phyloP scores from a whole-genome alignment of 35 echinoderm and acorn worm species.

The Nesometra sesokonis region DNA sequence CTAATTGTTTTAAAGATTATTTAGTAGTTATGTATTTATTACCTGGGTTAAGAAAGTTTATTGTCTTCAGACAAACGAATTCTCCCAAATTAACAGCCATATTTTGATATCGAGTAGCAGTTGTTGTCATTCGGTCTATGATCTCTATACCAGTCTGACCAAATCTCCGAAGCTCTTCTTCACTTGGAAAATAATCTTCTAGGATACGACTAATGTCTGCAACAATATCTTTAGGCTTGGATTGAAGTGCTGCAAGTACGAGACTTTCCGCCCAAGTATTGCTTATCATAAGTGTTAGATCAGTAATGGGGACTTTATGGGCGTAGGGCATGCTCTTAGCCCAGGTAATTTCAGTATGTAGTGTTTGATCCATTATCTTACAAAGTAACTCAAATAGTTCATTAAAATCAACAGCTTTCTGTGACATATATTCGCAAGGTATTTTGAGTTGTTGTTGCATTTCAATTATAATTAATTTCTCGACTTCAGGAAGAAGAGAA shows the following conservation, averaged over 20 bases:
- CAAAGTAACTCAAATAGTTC: constrained; percentile 85
- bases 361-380: constrained; percentile 71
- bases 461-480: constrained; percentile 62
- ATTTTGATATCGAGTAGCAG: constrained; percentile 47
- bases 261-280: constrained; percentile 64
- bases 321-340: constrained; percentile 60
- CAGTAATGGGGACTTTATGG: constrained; percentile 38
- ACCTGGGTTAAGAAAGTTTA: constrained; percentile 94
- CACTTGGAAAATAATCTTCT: constrained; percentile 70
- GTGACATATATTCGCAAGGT: constrained; percentile 21
- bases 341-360: constrained; percentile 74
- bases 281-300: constrained; percentile 53
- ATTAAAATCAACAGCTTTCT: constrained; percentile 27
- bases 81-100: constrained; percentile 75
- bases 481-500: constrained; percentile 76
- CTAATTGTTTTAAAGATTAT: too few relatives aligned
- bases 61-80: constrained; percentile 70
- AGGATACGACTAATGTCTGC: constrained; percentile 39
- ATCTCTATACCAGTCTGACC: constrained; percentile 85
- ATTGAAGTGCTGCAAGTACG: constrained; percentile 44
- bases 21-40: background rate
- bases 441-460: constrained; percentile 37
- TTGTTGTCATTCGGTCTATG: constrained; percentile 49
- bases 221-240: constrained; percentile 59
- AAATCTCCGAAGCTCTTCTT: constrained; percentile 81